These are phyloP conservation scores for Pampusana beccarii DNA, from an alignment of 2,113 vertebrate genomes.

Conservation along the genomic window DNA sequence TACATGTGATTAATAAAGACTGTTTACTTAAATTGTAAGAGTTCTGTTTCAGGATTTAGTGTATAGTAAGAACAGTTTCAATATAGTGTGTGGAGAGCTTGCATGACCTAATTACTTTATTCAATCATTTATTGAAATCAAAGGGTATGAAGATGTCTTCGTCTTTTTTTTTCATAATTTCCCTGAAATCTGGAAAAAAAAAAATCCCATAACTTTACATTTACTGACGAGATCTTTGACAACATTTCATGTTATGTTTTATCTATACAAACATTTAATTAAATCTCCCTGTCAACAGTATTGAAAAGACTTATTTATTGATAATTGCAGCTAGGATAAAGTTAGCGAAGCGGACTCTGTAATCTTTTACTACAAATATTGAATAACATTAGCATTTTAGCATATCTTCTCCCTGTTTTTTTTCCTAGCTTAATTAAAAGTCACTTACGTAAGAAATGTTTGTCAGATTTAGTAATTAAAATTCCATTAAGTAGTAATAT, in stretches of 20 bases:
- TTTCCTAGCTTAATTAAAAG: slow-evolving; percentile 42
- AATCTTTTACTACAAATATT: slow-evolving; percentile 24
- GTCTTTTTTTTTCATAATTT: not conserved
- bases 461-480: slow-evolving; percentile 12
- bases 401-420: not conserved
- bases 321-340: slow-evolving; percentile 32
- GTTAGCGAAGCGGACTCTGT: slow-evolving; percentile 17
- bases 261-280: slow-evolving; percentile 58
- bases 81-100: not conserved
- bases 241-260: slow-evolving; percentile 19
- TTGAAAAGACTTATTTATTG: slow-evolving; percentile 44
- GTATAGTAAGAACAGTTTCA: not conserved
- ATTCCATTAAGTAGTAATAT: slow-evolving; percentile 2
- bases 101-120: slow-evolving; percentile 28
- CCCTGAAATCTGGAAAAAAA: slow-evolving; percentile 13
- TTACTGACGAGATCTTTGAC: slow-evolving; percentile 40
- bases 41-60: not conserved
- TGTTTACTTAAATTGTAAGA: not conserved
- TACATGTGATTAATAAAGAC: not conserved
- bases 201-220: not conserved
- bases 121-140: slow-evolving; percentile 38
- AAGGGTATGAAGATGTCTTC: not conserved
- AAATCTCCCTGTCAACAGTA: slow-evolving; percentile 44
- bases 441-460: slow-evolving; percentile 36
- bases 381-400: slow-evolving; percentile 38